Base-by-base conservation (phyloP, 2,113 vertebrate species). In the Ginglymostoma cirratum region DNA sequence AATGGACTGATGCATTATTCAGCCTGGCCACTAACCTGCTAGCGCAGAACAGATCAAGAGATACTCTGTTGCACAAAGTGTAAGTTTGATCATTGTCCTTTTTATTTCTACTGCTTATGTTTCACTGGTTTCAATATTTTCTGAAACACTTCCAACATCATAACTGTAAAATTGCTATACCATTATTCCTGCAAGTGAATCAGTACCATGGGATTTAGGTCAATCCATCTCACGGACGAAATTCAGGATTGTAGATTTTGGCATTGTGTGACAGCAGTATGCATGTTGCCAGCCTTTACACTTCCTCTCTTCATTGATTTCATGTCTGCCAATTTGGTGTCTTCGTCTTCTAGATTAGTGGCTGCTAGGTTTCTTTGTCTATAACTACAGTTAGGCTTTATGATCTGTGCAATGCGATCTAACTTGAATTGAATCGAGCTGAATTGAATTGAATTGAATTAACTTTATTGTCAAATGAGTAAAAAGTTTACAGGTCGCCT, bases 1-100 rank as follows among this genome's bases (percentile, higher is more conserved):
- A 99, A 97, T 99, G 99, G 99, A 98, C 99, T 87, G 99, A 98
- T 96, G 98, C 99, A 97, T 98, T 99, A 96, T 99, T 99, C 97
- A 98, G 97, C 96, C 97, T 99, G 98, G 98, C 98, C 27, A 99
- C 99, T 85, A 99, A 99, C 97, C 96, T 99, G 87, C 96, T 99
- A 98, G 98, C 99, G 17, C 99, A 99, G 97, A 99, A 99, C 97
- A 98, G 99, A 98, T 99, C 99, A 83, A 98, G 99, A 96, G 99
- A 99, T 0, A 98, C 98, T 1, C 99, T 98, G 98, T 98, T 99
- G 96, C 98, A 99, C 97, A 99, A 99, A 98, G 98, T 98, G 99
- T 99, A 98, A 97, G 99, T 98, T 95, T 93, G 55, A 30, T 65
- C 87, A 45, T 19, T 45, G 38, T 42, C 27, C 30, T 61, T 90